These are phyloP conservation scores for Rachycentron canadum DNA, from an alignment of 2,797 vertebrate species.

Conservation along the genomic window DNA sequence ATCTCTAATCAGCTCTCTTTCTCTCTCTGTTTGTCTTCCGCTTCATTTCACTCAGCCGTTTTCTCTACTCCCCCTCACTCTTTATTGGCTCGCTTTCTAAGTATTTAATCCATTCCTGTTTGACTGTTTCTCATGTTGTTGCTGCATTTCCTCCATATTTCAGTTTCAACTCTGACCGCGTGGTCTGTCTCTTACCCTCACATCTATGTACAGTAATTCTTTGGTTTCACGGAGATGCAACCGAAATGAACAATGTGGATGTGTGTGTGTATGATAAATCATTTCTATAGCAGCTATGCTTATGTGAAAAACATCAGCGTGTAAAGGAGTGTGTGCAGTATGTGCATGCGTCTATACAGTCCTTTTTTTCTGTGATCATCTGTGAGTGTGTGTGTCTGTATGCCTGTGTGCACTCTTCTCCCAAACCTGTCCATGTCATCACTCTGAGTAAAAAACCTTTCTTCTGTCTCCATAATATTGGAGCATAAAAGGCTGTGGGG, in stretches of 20 bases:
- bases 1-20: conserved; percentile 80
- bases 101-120: conserved; percentile 66
- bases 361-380: conserved; percentile 13
- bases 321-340: conserved; percentile 19
- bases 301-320: conserved; percentile 39
- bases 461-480: conserved; percentile 83
- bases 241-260: conserved; percentile 30
- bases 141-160: conserved; percentile 36
- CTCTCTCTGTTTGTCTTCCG: conserved; percentile 75
- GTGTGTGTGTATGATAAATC: conserved; percentile 39
- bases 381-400: conserved; percentile 22
- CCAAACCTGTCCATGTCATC: conserved; percentile 72
- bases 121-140: conserved; percentile 57
- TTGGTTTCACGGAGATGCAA: conserved; percentile 32
- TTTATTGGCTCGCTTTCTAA: conserved; percentile 60
- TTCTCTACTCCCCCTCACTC: conserved; percentile 49
- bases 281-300: conserved; percentile 26
- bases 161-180: conserved; percentile 23
- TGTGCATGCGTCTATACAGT: conserved; percentile 8
- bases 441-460: conserved; percentile 81
- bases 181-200: conserved; percentile 13
- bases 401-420: conserved; percentile 48
- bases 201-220: conserved; percentile 12
- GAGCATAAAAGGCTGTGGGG: conserved; percentile 84
- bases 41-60: conserved; percentile 71